Conservation (phyloP, 1,140 invertebrate genomes). For the Ips nitidus region DNA sequence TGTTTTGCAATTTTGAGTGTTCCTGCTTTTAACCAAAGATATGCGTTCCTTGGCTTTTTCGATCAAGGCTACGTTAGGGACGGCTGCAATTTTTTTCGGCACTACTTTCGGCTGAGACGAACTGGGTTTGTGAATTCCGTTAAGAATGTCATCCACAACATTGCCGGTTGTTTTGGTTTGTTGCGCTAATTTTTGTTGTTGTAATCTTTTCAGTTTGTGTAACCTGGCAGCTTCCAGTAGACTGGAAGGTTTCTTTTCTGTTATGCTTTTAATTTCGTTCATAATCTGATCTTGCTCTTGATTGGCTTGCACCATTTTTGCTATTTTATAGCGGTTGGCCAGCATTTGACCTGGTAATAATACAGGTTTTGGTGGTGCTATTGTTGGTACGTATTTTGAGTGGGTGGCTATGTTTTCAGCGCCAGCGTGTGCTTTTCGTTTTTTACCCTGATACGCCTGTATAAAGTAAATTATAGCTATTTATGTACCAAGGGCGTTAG, state of each 20-base stretch:
- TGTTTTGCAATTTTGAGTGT: constrained; percentile 58
- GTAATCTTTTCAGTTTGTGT: constrained; percentile 35
- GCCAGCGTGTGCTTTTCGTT: constrained; percentile 55
- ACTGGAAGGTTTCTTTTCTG: constrained; percentile 34
- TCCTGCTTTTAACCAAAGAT: constrained; percentile 50
- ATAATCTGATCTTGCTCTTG: constrained; percentile 47
- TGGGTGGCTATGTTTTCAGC: constrained; percentile 39
- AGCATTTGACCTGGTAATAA: constrained; percentile 42
- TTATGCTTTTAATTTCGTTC: constrained; percentile 42
- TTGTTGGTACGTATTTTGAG: constrained; percentile 30
- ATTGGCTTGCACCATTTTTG: constrained; percentile 41
- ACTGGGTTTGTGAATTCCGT: constrained; percentile 37
- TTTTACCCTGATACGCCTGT: constrained; percentile 44
- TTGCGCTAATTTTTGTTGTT: constrained; percentile 10
- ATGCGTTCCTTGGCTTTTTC: constrained; percentile 62
- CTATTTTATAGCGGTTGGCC: constrained; percentile 47
- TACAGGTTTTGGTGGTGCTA: constrained; percentile 35
- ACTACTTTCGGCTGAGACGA: constrained; percentile 29
- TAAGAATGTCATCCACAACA: constrained; percentile 45
- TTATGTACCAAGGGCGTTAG: too few species aligned
- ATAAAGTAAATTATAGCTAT: neutral
- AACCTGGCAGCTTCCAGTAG: constrained; percentile 40
- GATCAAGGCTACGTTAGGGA: constrained; percentile 61
- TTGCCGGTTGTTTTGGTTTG: constrained; percentile 16
- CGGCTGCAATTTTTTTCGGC: constrained; percentile 60